Percentiles rank a stretch among this genome's conserved stretches.
phyloP scores from a whole-genome alignment of 2,888 invertebrate genomes.

The Octodonta nipae region DNA sequence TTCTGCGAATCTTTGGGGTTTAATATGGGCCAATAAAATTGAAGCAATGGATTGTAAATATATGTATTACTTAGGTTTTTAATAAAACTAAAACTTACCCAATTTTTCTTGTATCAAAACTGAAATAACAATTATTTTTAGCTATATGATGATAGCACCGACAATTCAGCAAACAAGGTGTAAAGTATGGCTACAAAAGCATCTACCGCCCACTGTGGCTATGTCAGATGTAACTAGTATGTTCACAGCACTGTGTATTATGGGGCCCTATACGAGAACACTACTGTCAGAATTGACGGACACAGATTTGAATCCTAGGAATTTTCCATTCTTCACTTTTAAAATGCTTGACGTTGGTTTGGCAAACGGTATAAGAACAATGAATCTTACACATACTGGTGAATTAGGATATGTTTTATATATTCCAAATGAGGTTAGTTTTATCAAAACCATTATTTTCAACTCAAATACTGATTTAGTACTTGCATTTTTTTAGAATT shows the following conservation, averaged over 20 bases:
- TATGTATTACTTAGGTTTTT: too few relatives aligned
- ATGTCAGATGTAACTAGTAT: slow-evolving; percentile 89
- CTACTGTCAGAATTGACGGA: slow-evolving; percentile 85
- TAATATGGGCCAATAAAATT: too few relatives aligned
- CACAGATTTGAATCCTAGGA: slow-evolving; percentile 67
- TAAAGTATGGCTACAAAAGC: slow-evolving; percentile 76
- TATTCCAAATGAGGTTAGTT: slow-evolving; percentile 78
- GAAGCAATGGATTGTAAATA: too few relatives aligned
- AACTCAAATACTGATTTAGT: too few relatives aligned
- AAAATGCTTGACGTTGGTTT: slow-evolving; percentile 77
- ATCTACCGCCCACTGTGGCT: slow-evolving; percentile 66
- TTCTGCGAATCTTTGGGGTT: too few relatives aligned
- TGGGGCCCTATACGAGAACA: slow-evolving; percentile 84
- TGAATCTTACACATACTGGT: slow-evolving; percentile 94
- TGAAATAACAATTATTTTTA: slow-evolving; percentile 36
- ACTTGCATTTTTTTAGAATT: too few relatives aligned
- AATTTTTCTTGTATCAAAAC: too few relatives aligned
- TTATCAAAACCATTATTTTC: too few relatives aligned
- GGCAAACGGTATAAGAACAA: slow-evolving; percentile 85
- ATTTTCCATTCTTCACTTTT: slow-evolving; percentile 90
- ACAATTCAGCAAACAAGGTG: slow-evolving; percentile 93
- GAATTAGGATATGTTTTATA: slow-evolving; percentile 98
- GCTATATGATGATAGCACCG: slow-evolving; percentile 96
- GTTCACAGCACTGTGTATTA: slow-evolving; percentile 88
- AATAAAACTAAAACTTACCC: too few relatives aligned